Evolutionary conservation across 23 tunicate species (phyloP), one percentile per base, ranked within the genome.

Genomic region (Ascidia mentula): DNA sequence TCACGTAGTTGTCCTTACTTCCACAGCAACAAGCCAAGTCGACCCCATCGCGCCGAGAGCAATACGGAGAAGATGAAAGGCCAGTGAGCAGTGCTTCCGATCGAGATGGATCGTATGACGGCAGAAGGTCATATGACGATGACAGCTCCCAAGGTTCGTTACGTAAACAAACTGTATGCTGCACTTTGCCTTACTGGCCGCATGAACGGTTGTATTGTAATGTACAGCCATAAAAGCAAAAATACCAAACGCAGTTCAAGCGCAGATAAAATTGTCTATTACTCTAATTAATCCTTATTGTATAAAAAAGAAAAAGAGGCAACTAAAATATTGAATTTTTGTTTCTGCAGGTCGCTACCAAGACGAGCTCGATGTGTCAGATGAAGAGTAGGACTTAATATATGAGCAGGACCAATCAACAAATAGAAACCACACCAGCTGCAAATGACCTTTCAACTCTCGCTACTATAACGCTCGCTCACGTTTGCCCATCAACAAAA

Each of bases 381-480:
- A 53, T 9, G 65, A 53, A 53, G 65, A 53, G 65, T 53, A 53
- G 65, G n/a, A n/a, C n/a, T n/a, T n/a, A n/a, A n/a, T n/a, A n/a
- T n/a, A n/a, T n/a, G n/a, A n/a, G n/a, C n/a, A n/a, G n/a, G n/a
- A n/a, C n/a, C n/a, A n/a, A n/a, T n/a, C n/a, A n/a, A n/a, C n/a
- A n/a, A n/a, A n/a, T n/a, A n/a, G n/a, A n/a, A n/a, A n/a, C n/a
- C 65, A 9, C 22, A 53, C 65, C 65, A 53, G 65, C 65, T 53
- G 65, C 65, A 53, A 53, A 53, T 53, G 13, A 3, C 65, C 24
- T 26, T 53, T 28, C 24, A 1, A n/a, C n/a, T n/a, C n/a, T n/a
- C n/a, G n/a, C n/a, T n/a, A n/a, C n/a, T n/a, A n/a, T n/a, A n/a
- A 53, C 65, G 12, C 65, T 53, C 65, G 65, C 65, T 53, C n/a